phyloP scores from a whole-genome alignment of 2,113 vertebrate genomes.

The Labeo catla region DNA sequence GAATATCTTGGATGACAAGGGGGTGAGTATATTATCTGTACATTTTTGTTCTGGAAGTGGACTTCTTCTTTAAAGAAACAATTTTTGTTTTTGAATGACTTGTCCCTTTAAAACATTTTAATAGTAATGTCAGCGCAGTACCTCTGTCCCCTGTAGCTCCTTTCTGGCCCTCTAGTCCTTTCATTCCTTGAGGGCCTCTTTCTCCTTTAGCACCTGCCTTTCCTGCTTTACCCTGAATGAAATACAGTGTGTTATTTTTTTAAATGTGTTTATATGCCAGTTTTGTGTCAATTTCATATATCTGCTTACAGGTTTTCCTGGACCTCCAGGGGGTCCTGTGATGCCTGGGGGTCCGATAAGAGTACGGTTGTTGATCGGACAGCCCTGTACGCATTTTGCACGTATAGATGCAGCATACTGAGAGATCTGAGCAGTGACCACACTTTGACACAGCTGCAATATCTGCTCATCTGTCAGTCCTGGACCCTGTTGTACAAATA shows the following conservation, averaged over 20 bases:
- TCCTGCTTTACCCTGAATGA: conserved; percentile 72
- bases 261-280: not conserved
- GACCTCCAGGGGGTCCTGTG: conserved; percentile 62
- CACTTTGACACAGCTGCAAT: conserved; percentile 75
- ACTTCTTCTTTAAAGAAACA: too few species aligned
- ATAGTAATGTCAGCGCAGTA: conserved; percentile 26
- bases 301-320: conserved; percentile 70
- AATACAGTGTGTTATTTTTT: not conserved
- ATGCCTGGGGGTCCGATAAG: conserved; percentile 75
- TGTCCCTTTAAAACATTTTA: not conserved
- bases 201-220: conserved; percentile 67
- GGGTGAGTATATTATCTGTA: too few species aligned
- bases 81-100: not conserved
- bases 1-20: too few species aligned
- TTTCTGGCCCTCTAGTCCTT: conserved; percentile 70
- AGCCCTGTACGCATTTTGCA: conserved; percentile 74
- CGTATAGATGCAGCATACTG: conserved; percentile 76
- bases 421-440: conserved; percentile 74
- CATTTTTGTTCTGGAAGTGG: too few species aligned
- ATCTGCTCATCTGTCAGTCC: conserved; percentile 78
- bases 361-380: conserved; percentile 74
- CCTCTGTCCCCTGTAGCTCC: conserved; percentile 71
- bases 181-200: conserved; percentile 68
- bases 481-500: conserved; percentile 68
- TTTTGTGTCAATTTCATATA: not conserved